Conservation (phyloP, 2,797 vertebrate species). For the Rachycentron canadum region DNA sequence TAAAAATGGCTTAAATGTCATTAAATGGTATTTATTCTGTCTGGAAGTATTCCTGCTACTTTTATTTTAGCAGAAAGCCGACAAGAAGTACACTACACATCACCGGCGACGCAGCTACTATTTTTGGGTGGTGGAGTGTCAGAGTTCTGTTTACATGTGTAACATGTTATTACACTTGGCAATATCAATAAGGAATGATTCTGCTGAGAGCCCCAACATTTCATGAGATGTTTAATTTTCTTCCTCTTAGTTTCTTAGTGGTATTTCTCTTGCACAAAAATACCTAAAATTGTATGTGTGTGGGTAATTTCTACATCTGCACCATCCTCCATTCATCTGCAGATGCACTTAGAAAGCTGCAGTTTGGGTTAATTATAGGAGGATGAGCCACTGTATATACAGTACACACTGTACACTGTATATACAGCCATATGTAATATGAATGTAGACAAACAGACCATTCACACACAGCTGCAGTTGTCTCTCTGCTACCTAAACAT, state of each 20-base stretch:
- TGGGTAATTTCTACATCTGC: background rate
- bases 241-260: background rate
- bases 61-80: background rate
- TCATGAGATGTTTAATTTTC: background rate
- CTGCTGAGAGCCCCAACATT: background rate
- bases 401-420: background rate
- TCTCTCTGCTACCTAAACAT: background rate
- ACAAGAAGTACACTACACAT: no score
- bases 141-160: background rate
- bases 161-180: background rate
- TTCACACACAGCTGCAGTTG: background rate
- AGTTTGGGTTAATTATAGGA: background rate
- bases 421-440: background rate
- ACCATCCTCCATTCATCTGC: background rate
- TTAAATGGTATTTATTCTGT: background rate
- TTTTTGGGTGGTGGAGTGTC: background rate
- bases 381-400: background rate
- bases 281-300: background rate
- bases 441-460: background rate
- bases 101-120: background rate
- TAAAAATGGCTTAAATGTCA: background rate
- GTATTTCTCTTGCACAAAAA: background rate
- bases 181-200: background rate
- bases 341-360: constrained; percentile 27
- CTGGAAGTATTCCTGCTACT: background rate